Conservation (phyloP, 1,140 invertebrate genomes). For the Drosophila trapezifrons region DNA sequence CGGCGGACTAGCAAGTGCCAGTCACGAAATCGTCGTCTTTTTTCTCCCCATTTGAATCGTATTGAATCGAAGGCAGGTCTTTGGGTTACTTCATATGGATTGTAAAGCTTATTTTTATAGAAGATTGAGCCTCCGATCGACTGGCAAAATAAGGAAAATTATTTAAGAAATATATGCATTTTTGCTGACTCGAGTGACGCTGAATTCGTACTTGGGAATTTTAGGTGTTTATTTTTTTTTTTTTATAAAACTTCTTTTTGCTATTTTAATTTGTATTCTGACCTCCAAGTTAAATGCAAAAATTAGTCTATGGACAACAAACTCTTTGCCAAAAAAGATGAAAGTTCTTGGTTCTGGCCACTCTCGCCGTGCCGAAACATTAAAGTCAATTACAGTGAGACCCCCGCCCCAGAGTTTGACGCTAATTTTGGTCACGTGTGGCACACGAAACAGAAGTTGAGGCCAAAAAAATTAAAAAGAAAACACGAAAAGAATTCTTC, state of each 20-base stretch:
- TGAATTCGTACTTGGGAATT: too few species aligned
- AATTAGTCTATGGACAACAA: not conserved
- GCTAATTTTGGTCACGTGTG: slow-evolving; percentile 38
- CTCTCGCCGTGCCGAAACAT: slow-evolving; percentile 28
- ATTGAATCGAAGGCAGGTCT: slow-evolving; percentile 14
- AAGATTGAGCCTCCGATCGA: not conserved
- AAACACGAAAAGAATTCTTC: slow-evolving; percentile 6
- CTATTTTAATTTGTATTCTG: not conserved
- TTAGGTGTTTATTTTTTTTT: not conserved
- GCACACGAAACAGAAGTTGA: not conserved
- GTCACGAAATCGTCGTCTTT: slow-evolving; percentile 21
- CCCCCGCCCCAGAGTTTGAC: slow-evolving; percentile 22
- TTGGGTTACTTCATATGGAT: not conserved
- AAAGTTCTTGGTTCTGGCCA: slow-evolving; percentile 9
- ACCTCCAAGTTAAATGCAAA: not conserved
- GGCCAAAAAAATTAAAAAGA: not conserved
- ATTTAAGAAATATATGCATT: too few species aligned
- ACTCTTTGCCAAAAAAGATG: slow-evolving; percentile 18
- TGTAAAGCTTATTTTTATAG: not conserved
- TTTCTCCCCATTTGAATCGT: not conserved
- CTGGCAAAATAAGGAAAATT: too few species aligned
- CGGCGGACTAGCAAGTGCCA: slow-evolving; percentile 32
- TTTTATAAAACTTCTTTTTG: not conserved
- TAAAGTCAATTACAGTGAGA: slow-evolving; percentile 31
- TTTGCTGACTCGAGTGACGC: too few species aligned